These are phyloP conservation scores for Mandrillus leucophaeus DNA, from an alignment of 2,113 vertebrate genomes.

Conservation along the genomic window DNA sequence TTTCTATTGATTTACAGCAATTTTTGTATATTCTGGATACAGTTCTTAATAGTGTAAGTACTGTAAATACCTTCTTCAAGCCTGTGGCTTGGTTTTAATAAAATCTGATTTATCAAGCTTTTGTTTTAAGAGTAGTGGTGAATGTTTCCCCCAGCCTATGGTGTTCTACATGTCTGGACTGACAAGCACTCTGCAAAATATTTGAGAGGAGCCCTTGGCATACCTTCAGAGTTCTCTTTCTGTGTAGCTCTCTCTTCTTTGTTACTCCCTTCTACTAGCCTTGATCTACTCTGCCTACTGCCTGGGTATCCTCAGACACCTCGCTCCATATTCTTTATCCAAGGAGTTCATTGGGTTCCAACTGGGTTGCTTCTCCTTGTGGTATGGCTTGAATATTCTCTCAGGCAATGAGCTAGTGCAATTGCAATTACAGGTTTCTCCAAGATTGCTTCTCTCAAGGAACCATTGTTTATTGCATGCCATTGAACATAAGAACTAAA, in stretches of 20 bases:
- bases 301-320: background rate
- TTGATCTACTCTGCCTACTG: too few species aligned
- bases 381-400: background rate
- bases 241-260: background rate
- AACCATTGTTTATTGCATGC: background rate
- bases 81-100: background rate
- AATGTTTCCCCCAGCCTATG: background rate
- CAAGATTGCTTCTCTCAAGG: background rate
- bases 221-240: background rate
- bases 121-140: background rate
- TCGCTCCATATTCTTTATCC: background rate
- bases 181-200: background rate
- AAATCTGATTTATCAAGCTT: background rate
- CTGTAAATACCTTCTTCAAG: background rate
- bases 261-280: background rate
- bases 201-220: accelerated
- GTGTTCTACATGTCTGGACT: background rate
- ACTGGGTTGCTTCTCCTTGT: background rate
- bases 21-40: background rate
- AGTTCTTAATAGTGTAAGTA: background rate
- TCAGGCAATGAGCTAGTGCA: background rate
- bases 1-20: background rate
- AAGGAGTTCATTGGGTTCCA: background rate
- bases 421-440: background rate
- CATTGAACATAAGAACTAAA: background rate